Percentiles rank a stretch among this genome's conserved stretches.
phyloP scores from a whole-genome alignment of 1,140 invertebrate genomes.

The Penaeus indicus region DNA sequence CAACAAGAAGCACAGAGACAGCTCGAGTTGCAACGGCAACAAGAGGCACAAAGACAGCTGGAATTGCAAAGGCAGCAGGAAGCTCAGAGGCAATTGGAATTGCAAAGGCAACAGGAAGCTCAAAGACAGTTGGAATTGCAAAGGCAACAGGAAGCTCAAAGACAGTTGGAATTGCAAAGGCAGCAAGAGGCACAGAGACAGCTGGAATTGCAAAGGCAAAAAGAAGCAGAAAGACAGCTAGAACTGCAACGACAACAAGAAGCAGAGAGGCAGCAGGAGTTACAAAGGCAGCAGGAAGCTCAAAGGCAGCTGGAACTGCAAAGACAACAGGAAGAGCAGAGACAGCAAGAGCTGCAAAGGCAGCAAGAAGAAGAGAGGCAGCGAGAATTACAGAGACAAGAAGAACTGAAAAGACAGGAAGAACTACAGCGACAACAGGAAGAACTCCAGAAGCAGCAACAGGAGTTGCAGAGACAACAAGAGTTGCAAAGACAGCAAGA shows the following conservation, averaged over 20 bases:
- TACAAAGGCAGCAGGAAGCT: conserved; percentile 21
- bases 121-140: conserved; percentile 1
- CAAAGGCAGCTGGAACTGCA: conserved; percentile 19
- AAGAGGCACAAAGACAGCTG: conserved; percentile 10
- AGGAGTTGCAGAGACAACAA: conserved; percentile 2
- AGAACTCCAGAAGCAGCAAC: conserved; percentile 16
- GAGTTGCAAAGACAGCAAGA: conserved; percentile 23
- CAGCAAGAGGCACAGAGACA: conserved; percentile 39
- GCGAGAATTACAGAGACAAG: not conserved
- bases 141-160: conserved; percentile 12
- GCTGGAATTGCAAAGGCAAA: conserved; percentile 22
- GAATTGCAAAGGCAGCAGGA: conserved; percentile 33
- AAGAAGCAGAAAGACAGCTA: not conserved
- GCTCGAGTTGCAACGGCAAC: conserved; percentile 32
- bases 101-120: conserved; percentile 9
- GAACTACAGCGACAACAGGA: conserved; percentile 28
- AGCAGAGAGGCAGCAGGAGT: not conserved
- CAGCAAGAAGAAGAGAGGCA: conserved; percentile 37
- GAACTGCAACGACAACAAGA: conserved; percentile 23
- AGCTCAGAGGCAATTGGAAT: not conserved
- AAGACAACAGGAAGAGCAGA: not conserved
- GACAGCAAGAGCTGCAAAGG: conserved; percentile 38
- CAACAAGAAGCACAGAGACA: conserved; percentile 21
- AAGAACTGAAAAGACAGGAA: conserved; percentile 29
- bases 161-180: conserved; percentile 4